Conservation (phyloP, 1,140 invertebrate genomes). For the Muscidifurax raptorellus region DNA sequence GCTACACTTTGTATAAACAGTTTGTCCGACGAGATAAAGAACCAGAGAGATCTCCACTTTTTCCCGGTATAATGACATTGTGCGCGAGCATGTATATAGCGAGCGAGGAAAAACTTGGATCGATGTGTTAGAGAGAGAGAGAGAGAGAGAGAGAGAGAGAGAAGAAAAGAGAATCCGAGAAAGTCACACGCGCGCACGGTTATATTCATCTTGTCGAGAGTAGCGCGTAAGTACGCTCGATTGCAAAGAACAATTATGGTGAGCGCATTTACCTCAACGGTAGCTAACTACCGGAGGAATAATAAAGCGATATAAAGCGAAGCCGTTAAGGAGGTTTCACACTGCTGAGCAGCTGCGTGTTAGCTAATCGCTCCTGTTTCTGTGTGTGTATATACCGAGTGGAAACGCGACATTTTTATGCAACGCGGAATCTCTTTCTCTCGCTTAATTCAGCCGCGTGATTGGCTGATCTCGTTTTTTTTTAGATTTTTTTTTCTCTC, state of each 20-base stretch:
- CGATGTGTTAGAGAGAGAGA: neutral
- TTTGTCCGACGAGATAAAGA: slow-evolving; percentile 22
- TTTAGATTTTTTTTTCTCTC: too few species aligned
- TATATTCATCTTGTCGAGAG: neutral
- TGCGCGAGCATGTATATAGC: neutral
- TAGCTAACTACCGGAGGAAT: neutral
- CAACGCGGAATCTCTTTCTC: neutral
- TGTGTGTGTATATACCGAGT: neutral
- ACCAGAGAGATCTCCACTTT: neutral
- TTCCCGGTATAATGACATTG: neutral
- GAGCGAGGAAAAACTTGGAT: neutral
- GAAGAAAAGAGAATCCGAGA: neutral
- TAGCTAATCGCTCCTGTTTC: slow-evolving; percentile 21
- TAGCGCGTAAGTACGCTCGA: neutral
- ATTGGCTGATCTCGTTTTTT: too few species aligned
- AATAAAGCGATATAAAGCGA: slow-evolving; percentile 33
- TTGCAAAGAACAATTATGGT: slow-evolving; percentile 1
- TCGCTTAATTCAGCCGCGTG: neutral
- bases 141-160: too few species aligned
- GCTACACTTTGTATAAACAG: neutral
- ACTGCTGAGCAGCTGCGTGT: slow-evolving; percentile 12
- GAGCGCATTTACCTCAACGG: neutral
- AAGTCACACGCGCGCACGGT: neutral
- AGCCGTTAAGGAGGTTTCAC: slow-evolving; percentile 33
- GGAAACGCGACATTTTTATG: neutral